These are phyloP conservation scores for Amiota communis DNA, from an alignment of 2,888 invertebrate genomes.

Conservation along the genomic window DNA sequence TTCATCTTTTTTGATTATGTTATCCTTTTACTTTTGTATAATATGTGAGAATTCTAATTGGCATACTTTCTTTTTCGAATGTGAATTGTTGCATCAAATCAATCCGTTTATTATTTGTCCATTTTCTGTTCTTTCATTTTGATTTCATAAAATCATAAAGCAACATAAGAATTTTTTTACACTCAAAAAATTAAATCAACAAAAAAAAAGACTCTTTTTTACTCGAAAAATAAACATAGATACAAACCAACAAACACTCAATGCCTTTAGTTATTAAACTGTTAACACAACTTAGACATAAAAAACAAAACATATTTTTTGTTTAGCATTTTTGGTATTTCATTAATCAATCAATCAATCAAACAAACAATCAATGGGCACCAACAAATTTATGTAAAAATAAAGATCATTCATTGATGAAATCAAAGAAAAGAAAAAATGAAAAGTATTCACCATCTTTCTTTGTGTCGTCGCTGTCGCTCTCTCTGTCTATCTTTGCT, in stretches of 20 bases:
- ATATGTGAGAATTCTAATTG: conserved; percentile 9
- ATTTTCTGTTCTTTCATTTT: not conserved
- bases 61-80: not conserved
- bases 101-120: not conserved
- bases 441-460: not conserved
- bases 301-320: conserved; percentile 14
- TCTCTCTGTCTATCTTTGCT: not conserved
- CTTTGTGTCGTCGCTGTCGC: not conserved
- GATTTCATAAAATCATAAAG: not conserved
- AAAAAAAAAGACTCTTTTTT: not conserved
- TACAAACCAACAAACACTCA: not conserved
- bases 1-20: too few species aligned
- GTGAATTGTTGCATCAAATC: not conserved
- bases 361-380: not conserved
- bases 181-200: not conserved
- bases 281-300: not conserved
- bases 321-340: conserved; percentile 22
- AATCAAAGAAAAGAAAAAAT: not conserved
- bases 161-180: not conserved
- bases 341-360: not conserved
- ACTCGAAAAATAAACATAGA: too few species aligned
- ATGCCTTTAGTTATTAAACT: not conserved
- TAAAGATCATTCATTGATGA: not conserved
- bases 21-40: not conserved
- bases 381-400: not conserved